Evolutionary conservation across 2,797 vertebrate species (phyloP), one percentile per base, ranked within the genome.

Genomic region (Moxostoma hubbsi): DNA sequence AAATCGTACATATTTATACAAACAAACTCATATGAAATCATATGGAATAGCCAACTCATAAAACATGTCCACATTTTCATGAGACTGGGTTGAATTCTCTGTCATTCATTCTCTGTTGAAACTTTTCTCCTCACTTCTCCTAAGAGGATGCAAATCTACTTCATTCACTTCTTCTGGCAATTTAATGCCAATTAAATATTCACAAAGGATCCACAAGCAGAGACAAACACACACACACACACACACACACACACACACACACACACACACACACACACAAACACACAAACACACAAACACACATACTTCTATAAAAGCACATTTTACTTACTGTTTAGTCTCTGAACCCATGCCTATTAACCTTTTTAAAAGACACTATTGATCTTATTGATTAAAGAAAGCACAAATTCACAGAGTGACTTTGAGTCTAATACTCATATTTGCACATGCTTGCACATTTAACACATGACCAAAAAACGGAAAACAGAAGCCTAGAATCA

Each of bases 131-230:
- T 68, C 61, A 72, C 58, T 70, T 74, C 18, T 81, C 47, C 64
- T 77, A 69, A 24, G 53, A 68, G 77, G 65, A 84, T 64, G 68
- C 16, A 66, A 18, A 55, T 77, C 75, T 36, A n/a, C 73, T 77
- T 62, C 72, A 12, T 7, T 8, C 57, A 58, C 55, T 57, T 58
- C 69, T 83, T 59, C 77, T 80, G 75, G 51, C n/a, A 51, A 81
- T 83, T 80, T 85, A 74, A 82, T 81, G 74, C 16, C 81, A 84
- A 84, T 83, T 82, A 83, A 73, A 68, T 72, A n/a, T 63, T 54
- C 54, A 80, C 80, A 84, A 83, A 84, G 13, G 51, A 67, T n/a
- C 16, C 9, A 64, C 9, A 54, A 57, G 55, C 36, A 49, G 11
- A 45, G 2, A 76, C 24, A 57, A 9, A 55, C 62, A 69, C 0